Evolutionary conservation across 2,888 invertebrate genomes (phyloP).

Genomic region (Micropterix aruncella): DNA sequence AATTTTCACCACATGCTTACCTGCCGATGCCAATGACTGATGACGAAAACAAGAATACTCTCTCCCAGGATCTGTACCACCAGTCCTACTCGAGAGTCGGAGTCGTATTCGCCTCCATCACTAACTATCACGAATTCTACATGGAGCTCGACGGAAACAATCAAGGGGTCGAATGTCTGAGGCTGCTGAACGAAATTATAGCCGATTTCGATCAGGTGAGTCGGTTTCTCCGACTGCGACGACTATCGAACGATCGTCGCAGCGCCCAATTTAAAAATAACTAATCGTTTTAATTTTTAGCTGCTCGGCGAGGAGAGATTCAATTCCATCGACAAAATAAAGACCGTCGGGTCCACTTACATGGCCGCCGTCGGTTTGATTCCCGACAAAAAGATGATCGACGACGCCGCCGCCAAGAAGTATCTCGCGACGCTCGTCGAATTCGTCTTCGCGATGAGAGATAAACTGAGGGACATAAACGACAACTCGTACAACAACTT

Average conservation of each 20-base stretch:
- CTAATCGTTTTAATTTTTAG: conserved; percentile 36
- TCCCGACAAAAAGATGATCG: conserved; percentile 60
- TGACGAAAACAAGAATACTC: conserved; percentile 27
- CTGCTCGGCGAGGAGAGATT: conserved; percentile 75
- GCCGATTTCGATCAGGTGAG: conserved; percentile 84
- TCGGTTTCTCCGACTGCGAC: too few species aligned
- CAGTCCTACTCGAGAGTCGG: conserved; percentile 85
- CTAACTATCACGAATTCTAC: conserved; percentile 91
- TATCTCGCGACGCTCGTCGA: conserved; percentile 70
- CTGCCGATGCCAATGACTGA: neutral
- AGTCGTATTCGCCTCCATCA: conserved; percentile 84
- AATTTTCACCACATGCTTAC: neutral
- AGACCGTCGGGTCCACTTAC: conserved; percentile 86
- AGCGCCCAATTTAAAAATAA: too few species aligned
- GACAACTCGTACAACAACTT: conserved; percentile 90
- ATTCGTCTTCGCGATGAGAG: conserved; percentile 80
- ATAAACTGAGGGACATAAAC: conserved; percentile 74
- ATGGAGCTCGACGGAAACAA: conserved; percentile 86
- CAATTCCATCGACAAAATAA: conserved; percentile 81
- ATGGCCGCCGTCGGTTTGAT: conserved; percentile 88
- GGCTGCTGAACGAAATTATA: conserved; percentile 82
- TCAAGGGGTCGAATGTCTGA: conserved; percentile 79
- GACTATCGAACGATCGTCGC: too few species aligned
- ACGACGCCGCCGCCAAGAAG: conserved; percentile 38
- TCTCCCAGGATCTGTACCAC: conserved; percentile 77